Evolutionary conservation across 2,113 vertebrate species (phyloP).

Genomic region (Microtus montanus): DNA sequence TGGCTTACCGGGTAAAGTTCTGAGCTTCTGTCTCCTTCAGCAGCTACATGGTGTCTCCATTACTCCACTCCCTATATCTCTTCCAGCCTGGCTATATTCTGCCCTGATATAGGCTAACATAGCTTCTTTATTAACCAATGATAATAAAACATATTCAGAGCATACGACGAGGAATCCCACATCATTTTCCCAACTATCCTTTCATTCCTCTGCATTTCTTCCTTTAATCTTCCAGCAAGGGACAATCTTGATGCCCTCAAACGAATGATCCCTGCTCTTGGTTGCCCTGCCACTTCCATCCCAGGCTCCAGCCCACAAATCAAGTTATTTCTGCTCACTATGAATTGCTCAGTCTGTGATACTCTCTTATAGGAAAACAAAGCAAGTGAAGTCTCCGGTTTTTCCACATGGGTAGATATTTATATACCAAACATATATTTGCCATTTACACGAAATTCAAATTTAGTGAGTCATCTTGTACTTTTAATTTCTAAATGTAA

Average conservation of each 20-base stretch:
- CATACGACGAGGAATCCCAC: no score
- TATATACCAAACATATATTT: not conserved
- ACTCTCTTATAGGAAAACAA: not conserved
- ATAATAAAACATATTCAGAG: no score
- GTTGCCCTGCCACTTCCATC: accelerated
- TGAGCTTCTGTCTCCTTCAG: no score
- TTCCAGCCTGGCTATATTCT: no score
- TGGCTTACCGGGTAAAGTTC: no score
- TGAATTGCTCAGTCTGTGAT: not conserved
- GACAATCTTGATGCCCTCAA: not conserved
- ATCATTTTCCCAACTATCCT: not conserved
- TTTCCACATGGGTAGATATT: not conserved
- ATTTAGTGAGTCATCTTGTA: not conserved
- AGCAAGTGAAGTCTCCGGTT: not conserved
- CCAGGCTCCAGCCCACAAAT: not conserved
- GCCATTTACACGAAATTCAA: not conserved
- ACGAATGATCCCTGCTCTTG: not conserved
- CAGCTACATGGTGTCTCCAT: no score
- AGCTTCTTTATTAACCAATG: no score
- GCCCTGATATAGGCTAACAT: no score
- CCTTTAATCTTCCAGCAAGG: not conserved
- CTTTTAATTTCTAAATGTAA: not conserved
- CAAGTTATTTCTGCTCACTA: not conserved
- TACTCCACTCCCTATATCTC: no score
- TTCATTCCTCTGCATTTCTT: not conserved